A percentile compares a stretch with the other conserved stretches of the same genome.
These are phyloP conservation scores for Thaumatotibia leucotreta DNA, from an alignment of 1,140 invertebrate species.

Conservation along the genomic window DNA sequence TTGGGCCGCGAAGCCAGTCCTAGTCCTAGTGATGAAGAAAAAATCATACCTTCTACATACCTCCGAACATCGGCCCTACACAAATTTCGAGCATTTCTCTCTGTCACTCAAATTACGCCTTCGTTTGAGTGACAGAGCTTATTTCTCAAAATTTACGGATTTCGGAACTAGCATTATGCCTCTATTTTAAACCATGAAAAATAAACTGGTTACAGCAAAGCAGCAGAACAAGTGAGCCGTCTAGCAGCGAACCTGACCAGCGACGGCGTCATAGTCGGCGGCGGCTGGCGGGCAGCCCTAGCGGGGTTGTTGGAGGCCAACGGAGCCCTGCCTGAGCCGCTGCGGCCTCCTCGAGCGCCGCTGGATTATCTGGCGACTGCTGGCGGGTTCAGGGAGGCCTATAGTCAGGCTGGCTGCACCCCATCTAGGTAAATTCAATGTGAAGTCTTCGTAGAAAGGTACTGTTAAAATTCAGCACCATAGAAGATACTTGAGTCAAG, in stretches of 20 bases:
- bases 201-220: conserved; percentile 72
- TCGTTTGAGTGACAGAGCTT: too few relatives aligned
- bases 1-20: too few relatives aligned
- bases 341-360: conserved; percentile 74
- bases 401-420: conserved; percentile 80
- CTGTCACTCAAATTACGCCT: too few relatives aligned
- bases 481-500: too few relatives aligned
- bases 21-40: too few relatives aligned
- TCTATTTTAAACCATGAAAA: not conserved
- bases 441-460: too few relatives aligned
- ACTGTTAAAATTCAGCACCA: too few relatives aligned
- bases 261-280: conserved; percentile 23
- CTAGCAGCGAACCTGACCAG: conserved; percentile 67
- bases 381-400: conserved; percentile 79
- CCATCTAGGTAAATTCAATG: conserved; percentile 78
- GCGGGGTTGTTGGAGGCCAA: conserved; percentile 76
- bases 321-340: conserved; percentile 56
- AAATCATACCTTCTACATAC: too few relatives aligned
- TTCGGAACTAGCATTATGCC: too few relatives aligned
- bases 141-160: too few relatives aligned
- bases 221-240: conserved; percentile 77
- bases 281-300: conserved; percentile 76
- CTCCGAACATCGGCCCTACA: too few relatives aligned
- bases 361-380: conserved; percentile 79
- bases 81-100: too few relatives aligned